A percentile compares a stretch with the other conserved stretches of the same genome.
Evolutionary conservation across 2,797 vertebrate genomes (phyloP).

Genomic region (Podarcis lilfordi): DNA sequence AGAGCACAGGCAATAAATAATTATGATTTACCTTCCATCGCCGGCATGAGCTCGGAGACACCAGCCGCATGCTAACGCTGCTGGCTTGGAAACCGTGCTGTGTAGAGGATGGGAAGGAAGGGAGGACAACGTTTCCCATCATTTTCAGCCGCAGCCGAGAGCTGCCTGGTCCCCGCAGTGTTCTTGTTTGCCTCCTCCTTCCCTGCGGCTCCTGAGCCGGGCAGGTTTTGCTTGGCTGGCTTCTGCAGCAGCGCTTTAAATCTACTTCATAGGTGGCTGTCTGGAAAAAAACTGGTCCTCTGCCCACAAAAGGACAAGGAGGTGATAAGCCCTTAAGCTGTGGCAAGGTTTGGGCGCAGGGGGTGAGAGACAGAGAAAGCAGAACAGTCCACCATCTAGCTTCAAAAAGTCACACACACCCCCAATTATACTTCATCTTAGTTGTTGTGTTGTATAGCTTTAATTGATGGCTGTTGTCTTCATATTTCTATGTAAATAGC

Average conservation of each 20-base stretch:
- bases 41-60: neutral
- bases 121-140: neutral
- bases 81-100: neutral
- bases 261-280: neutral
- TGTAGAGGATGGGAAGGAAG: too few relatives aligned
- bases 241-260: neutral
- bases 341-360: neutral
- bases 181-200: neutral
- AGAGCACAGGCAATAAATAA: neutral
- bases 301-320: neutral
- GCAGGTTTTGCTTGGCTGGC: neutral
- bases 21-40: neutral
- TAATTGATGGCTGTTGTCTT: neutral
- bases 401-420: too few relatives aligned
- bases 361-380: neutral
- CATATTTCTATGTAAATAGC: too few relatives aligned
- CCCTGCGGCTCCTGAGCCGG: too few relatives aligned
- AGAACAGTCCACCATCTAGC: too few relatives aligned
- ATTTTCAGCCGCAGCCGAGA: neutral
- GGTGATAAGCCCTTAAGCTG: fast-evolving
- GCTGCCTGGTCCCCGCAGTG: neutral
- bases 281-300: neutral
- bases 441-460: neutral
- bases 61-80: neutral
- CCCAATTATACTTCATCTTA: neutral